A percentile compares a stretch with the other conserved stretches of the same genome.
These are phyloP conservation scores for Hypolimnas misippus DNA, from an alignment of 2,888 invertebrate genomes.

Conservation along the genomic window DNA sequence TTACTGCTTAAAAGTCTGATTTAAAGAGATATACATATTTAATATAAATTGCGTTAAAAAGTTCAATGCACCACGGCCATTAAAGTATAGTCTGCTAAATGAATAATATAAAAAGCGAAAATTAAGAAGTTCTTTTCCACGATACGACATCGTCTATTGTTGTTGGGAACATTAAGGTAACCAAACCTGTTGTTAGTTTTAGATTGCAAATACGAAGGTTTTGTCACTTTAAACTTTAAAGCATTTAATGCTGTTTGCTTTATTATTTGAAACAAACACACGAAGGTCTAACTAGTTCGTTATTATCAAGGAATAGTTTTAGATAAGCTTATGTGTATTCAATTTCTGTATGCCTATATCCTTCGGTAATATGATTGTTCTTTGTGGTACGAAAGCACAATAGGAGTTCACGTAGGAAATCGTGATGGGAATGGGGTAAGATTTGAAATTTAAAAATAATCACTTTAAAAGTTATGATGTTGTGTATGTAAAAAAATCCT, in stretches of 20 bases:
- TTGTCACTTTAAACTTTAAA: slow-evolving; percentile 4
- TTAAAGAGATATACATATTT: neutral
- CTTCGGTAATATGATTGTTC: slow-evolving; percentile 16
- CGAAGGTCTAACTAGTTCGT: slow-evolving; percentile 35
- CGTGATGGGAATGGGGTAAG: neutral
- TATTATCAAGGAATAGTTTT: slow-evolving; percentile 23
- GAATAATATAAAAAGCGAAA: neutral
- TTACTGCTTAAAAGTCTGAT: slow-evolving; percentile 23
- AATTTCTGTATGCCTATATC: slow-evolving; percentile 15
- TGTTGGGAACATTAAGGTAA: neutral
- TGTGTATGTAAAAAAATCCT: neutral
- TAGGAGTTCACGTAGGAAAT: neutral
- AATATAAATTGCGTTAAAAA: neutral
- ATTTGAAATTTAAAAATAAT: neutral
- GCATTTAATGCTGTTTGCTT: slow-evolving; percentile 31
- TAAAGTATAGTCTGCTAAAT: neutral
- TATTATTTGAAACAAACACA: slow-evolving; percentile 20
- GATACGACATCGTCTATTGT: neutral
- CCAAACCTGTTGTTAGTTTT: slow-evolving; percentile 2
- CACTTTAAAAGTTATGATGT: neutral
- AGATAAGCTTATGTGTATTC: slow-evolving; percentile 6
- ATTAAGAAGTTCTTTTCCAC: neutral
- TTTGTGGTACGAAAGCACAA: slow-evolving; percentile 19
- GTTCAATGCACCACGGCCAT: neutral
- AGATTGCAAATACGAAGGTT: slow-evolving; percentile 7